These are phyloP conservation scores for Tarsius wallacei DNA, from an alignment of 2,797 vertebrate genomes.

Conservation along the genomic window DNA sequence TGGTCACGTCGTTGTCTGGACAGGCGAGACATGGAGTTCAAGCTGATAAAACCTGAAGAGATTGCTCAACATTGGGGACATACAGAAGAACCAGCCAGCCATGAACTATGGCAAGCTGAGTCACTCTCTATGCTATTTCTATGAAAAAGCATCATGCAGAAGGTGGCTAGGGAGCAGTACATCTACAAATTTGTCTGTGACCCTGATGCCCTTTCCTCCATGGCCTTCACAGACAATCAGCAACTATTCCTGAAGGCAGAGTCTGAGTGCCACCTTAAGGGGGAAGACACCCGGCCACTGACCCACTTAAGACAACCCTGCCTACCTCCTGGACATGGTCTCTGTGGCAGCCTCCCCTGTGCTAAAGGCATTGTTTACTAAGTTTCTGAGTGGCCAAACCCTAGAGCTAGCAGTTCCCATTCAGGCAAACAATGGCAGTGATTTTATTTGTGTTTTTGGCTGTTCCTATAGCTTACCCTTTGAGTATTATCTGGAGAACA, in stretches of 20 bases:
- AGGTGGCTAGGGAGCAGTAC: conserved; percentile 98
- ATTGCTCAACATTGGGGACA: no score
- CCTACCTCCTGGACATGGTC: conserved; percentile 95
- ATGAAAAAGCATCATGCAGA: no score
- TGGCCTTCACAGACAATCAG: conserved; percentile 98
- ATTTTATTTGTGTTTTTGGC: conserved; percentile 89
- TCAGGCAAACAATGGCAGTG: conserved; percentile 87
- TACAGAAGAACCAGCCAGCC: no score
- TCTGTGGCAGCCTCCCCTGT: conserved; percentile 94
- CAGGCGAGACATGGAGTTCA: no score
- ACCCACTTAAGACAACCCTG: conserved; percentile 95
- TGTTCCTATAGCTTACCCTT: conserved; percentile 88
- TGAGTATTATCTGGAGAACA: conserved; percentile 87
- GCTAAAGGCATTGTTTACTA: conserved; percentile 96
- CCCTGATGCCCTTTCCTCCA: conserved; percentile 97
- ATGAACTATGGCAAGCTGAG: no score
- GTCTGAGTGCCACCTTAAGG: conserved; percentile 93
- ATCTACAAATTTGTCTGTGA: conserved; percentile 99
- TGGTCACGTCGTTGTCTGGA: no score
- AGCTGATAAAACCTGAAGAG: no score
- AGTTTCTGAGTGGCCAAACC: conserved; percentile 82
- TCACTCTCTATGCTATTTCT: no score
- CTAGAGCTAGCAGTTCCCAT: conserved; percentile 85
- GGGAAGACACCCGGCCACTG: conserved; percentile 96
- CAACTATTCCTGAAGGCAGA: conserved; percentile 96